Conservation (phyloP, 2,888 invertebrate species). For the Drosophila phalerata region DNA sequence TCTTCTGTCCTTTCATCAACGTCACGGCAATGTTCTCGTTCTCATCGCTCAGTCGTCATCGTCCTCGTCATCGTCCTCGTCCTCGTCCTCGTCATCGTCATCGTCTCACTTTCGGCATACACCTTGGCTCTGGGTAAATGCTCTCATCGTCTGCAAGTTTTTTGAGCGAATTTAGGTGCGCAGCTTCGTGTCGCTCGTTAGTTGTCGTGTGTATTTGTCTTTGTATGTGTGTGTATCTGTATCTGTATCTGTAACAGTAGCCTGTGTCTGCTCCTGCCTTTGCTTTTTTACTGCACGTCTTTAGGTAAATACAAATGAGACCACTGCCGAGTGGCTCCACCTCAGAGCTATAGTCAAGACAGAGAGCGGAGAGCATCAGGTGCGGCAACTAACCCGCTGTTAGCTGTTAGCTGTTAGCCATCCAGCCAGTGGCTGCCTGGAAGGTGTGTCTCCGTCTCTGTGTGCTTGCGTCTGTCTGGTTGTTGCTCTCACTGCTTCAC, state of each 20-base stretch:
- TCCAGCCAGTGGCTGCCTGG: constrained; percentile 60
- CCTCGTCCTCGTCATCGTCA: constrained; percentile 52
- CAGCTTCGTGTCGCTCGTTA: constrained; percentile 71
- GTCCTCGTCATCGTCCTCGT: constrained; percentile 44
- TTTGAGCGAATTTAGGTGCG: constrained; percentile 66
- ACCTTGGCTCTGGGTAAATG: constrained; percentile 64
- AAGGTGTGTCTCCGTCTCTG: constrained; percentile 58
- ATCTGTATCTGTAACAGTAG: constrained; percentile 34
- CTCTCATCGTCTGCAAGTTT: constrained; percentile 56
- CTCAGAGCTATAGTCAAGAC: constrained; percentile 53
- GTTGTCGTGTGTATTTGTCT: constrained; percentile 64
- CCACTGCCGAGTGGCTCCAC: constrained; percentile 79
- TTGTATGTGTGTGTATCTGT: constrained; percentile 40
- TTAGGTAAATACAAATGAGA: constrained; percentile 83
- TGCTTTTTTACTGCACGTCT: constrained; percentile 56
- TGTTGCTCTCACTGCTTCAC: constrained; percentile 45
- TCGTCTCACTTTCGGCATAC: constrained; percentile 69
- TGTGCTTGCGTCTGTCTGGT: constrained; percentile 36
- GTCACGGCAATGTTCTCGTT: constrained; percentile 63
- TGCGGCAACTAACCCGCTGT: constrained; percentile 56
- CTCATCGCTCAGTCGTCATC: constrained; percentile 17
- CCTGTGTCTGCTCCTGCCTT: constrained; percentile 17
- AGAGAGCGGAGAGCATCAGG: constrained; percentile 51
- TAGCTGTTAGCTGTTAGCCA: too few relatives aligned
- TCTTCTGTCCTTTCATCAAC: constrained; percentile 62